Base-by-base conservation (phyloP, 2,113 vertebrate genomes). In the Canis aureus region DNA sequence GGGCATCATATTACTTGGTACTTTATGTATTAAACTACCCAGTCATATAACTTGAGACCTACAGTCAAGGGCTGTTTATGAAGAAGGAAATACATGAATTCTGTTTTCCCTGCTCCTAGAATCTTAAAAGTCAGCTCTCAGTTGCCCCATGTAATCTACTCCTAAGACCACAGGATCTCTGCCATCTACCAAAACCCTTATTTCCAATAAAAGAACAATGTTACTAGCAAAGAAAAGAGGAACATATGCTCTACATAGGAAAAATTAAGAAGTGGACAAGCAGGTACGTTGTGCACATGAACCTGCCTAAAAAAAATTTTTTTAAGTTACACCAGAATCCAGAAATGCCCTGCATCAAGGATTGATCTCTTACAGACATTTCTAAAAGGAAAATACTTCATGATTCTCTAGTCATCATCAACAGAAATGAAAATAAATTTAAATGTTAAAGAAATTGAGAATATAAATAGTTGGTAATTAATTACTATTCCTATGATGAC, bases 381-480 rank as follows among this genome's bases (percentile, higher is more conserved):
- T 71, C 88, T 92, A 90, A 84, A 74, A 11, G 19, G 23, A 79
- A 16, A 51, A 25, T 51, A 82, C 85, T 87, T 82, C 13, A 59
- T 83, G 59, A 96, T 74, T 94, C 49, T 88, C 64, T 76, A 71
- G 25, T 38, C 49, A 83, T n/a, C 49, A 83, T 69, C 3, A 32
- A 81, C 1, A 94, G 38, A 25, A 93, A 84, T 94, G 25, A 88
- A 93, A 97, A 71, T 66, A 88, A 43, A 91, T 60, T 81, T 92
- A 83, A 94, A 74, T 35, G 19, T 69, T 94, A 93, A 78, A 17
- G 73, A 91, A 93, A 94, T 64, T 93, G 8, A 60, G 10, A 93
- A 4, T 43, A 11, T 43, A 80, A 84, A 93, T 76, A 85, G 29
- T 15, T 91, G 20, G 49, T 91, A 93, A 88, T 80, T 90, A 97